Conservation (phyloP, 2,888 invertebrate species). For the Timandra comae region DNA sequence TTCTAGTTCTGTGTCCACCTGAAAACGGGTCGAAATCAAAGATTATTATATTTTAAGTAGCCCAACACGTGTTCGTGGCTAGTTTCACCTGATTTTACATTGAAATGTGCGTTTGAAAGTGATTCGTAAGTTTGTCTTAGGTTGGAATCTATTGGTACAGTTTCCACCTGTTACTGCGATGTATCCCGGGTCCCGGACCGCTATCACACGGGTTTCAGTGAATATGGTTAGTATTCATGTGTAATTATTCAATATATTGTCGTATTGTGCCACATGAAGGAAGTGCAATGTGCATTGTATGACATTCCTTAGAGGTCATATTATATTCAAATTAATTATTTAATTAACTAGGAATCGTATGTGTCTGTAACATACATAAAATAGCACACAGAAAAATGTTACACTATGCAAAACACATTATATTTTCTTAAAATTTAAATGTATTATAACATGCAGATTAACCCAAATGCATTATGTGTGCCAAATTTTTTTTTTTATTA, state of each 20-base stretch:
- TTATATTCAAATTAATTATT: conserved; percentile 11
- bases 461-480: no score
- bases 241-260: background rate
- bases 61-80: conserved; percentile 12
- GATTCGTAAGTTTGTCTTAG: conserved; percentile 40
- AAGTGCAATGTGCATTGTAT: conserved; percentile 21
- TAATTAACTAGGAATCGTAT: no score
- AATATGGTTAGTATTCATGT: conserved; percentile 53
- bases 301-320: conserved; percentile 38
- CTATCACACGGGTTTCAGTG: conserved; percentile 53
- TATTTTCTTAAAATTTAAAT: no score
- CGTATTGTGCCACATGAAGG: background rate
- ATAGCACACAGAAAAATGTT: no score
- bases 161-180: conserved; percentile 37
- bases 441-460: no score
- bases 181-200: conserved; percentile 36
- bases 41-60: conserved; percentile 20
- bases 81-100: conserved; percentile 21
- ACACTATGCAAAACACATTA: no score
- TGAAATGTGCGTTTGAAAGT: conserved; percentile 43
- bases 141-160: conserved; percentile 49
- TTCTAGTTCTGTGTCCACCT: conserved; percentile 37
- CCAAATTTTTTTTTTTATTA: no score
- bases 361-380: no score
- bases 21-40: conserved; percentile 23